Base-by-base conservation (phyloP, 2,113 vertebrate genomes). In the Onychostoma macrolepis region DNA sequence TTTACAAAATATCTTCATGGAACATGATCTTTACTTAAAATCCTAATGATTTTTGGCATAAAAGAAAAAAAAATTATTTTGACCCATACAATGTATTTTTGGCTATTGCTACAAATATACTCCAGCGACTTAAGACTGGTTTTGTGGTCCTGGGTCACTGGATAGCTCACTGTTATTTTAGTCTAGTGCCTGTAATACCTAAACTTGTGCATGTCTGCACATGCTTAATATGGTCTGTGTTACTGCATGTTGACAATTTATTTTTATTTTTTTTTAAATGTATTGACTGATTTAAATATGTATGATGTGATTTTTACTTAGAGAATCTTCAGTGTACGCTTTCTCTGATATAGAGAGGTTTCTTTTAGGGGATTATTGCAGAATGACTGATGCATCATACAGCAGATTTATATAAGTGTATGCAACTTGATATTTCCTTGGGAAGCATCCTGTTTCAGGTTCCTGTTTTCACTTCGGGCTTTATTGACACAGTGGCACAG, bases 401-500 rank as follows among this genome's bases (percentile, higher is more conserved):
- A 43, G 48, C 48, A 24, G 45, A 30, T 76, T 45, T 76, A 50
- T 78, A 53, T 53, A 36, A 43, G 21, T 41, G 36, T 30, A 79
- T 48, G 58, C 56, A 85, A 78, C 19, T 41, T 28, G 65, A 77
- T 69, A 30, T 80, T 83, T 85, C 65, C 53, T 28, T 61, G 71
- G 79, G 45, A 76, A 88, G 38, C 77, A 87, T 87, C 87, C 87
- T 90, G 80, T 69, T 86, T 67, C 69, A 85, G 74, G 78, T 81
- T 84, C 45, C 82, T 74, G 85, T 83, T 80, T 63, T 77, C 6
- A 61, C 61, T n/a, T 50, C n/a, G 79, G 38, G 48, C 48, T 61
- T 26, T 88, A 85, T 81, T 75, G 53, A 83, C 69, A 74, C 69
- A 80, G 13, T 50, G n/a, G 45, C 43, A 48, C 17, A 3, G 43